phyloP scores from a whole-genome alignment of 2,888 invertebrate genomes.

The Epinotia bilunana region DNA sequence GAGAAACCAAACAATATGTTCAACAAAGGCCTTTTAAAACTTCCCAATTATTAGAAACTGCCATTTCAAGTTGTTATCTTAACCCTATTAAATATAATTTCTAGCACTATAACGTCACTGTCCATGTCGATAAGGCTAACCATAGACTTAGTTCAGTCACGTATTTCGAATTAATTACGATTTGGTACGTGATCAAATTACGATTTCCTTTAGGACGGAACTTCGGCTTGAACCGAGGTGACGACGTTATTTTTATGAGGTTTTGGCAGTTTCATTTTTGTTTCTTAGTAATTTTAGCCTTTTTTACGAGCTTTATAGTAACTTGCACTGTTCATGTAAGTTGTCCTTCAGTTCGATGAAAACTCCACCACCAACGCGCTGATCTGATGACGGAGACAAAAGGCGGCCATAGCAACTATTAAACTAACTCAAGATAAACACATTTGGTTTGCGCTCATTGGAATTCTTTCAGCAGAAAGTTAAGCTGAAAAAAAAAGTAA shows the following conservation, averaged over 20 bases:
- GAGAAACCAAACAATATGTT: too few species aligned
- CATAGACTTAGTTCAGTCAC: constrained; percentile 3
- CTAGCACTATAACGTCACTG: background rate
- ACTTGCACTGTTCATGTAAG: background rate
- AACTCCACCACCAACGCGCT: too few species aligned
- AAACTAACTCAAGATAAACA: too few species aligned
- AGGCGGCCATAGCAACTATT: too few species aligned
- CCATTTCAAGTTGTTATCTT: background rate
- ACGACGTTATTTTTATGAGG: background rate
- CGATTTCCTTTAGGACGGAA: constrained; percentile 5
- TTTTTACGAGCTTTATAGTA: background rate
- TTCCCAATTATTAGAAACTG: too few species aligned
- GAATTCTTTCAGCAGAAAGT: too few species aligned
- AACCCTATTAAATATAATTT: background rate
- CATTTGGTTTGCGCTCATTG: too few species aligned
- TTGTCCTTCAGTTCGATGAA: too few species aligned
- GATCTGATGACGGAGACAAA: too few species aligned
- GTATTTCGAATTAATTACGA: constrained; percentile 26
- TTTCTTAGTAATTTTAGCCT: background rate
- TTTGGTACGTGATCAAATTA: constrained; percentile 14
- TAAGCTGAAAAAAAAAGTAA: too few species aligned
- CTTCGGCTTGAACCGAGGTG: background rate
- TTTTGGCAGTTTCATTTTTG: background rate
- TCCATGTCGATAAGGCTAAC: background rate
- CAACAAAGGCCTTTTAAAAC: background rate